A percentile compares a stretch with the other conserved stretches of the same genome.
phyloP scores from a whole-genome alignment of 1,140 invertebrate genomes.

The Drosophila simulans region DNA sequence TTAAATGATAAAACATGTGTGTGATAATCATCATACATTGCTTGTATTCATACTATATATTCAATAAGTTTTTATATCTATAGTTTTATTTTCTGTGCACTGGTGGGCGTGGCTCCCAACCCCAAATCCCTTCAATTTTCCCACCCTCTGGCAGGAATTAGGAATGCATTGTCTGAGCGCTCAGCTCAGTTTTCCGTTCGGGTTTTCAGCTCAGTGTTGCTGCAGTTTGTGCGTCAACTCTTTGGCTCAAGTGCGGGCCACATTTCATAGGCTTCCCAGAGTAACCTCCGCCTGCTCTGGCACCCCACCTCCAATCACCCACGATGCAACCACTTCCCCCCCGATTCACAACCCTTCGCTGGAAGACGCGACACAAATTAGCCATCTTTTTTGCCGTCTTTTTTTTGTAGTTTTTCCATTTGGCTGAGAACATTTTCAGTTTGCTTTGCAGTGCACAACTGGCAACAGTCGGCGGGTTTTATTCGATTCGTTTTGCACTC shows the following conservation, averaged over 20 bases:
- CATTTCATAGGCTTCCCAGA: constrained; percentile 74
- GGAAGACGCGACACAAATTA: constrained; percentile 66
- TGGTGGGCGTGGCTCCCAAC: background rate
- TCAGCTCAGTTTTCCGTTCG: constrained; percentile 36
- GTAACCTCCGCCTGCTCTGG: constrained; percentile 4
- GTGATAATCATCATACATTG: no score
- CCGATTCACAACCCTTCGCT: constrained; percentile 24
- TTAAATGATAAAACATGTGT: background rate
- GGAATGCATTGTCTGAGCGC: constrained; percentile 72
- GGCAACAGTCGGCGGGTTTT: constrained; percentile 65
- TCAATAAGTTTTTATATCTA: no score
- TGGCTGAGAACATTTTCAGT: constrained; percentile 63
- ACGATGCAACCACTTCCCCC: background rate
- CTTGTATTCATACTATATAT: background rate
- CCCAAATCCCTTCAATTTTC: background rate
- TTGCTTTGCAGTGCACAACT: constrained; percentile 66
- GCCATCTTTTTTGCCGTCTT: constrained; percentile 50
- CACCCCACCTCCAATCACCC: background rate
- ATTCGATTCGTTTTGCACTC: constrained; percentile 35
- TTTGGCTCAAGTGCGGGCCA: constrained; percentile 58
- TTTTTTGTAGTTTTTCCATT: constrained; percentile 54
- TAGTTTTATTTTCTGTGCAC: background rate
- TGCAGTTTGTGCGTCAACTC: constrained; percentile 68
- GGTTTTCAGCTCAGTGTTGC: constrained; percentile 33
- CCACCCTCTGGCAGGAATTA: constrained; percentile 55